phyloP scores from a whole-genome alignment of 2,113 vertebrate species.

The Salvelinus alpinus region DNA sequence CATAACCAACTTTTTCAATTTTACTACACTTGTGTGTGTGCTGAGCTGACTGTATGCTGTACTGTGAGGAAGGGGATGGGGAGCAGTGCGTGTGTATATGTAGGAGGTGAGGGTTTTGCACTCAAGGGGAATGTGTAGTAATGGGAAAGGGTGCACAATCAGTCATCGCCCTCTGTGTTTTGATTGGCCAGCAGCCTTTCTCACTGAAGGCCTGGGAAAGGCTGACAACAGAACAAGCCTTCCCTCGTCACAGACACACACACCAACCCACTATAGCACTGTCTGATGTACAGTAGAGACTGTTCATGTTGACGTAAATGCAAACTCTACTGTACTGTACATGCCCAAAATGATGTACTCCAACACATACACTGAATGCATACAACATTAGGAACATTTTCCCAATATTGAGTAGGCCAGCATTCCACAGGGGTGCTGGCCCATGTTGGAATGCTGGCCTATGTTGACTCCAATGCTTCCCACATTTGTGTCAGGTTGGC shows the following conservation, averaged over 20 bases:
- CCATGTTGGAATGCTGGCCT: no score
- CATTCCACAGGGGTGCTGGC: no score
- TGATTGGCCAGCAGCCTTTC: constrained; percentile 51
- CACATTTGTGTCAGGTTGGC: no score
- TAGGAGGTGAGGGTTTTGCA: constrained; percentile 26
- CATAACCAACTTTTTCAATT: constrained; percentile 21
- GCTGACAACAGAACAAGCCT: constrained; percentile 52
- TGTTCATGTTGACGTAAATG: no score
- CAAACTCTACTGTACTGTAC: neutral
- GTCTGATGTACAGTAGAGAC: constrained; percentile 9
- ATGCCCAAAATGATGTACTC: neutral
- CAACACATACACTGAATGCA: neutral
- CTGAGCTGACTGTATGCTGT: neutral
- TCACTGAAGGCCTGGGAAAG: constrained; percentile 47
- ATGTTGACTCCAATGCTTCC: no score
- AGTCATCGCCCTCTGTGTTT: constrained; percentile 40
- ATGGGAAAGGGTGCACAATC: constrained; percentile 48
- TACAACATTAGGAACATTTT: no score
- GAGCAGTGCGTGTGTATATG: neutral
- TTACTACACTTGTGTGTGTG: constrained; percentile 8
- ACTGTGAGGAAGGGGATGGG: constrained; percentile 35
- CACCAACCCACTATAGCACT: neutral
- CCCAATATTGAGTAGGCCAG: no score
- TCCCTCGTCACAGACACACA: neutral
- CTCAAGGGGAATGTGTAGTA: constrained; percentile 50